These are phyloP conservation scores for Dicyrtoma fusca DNA, from an alignment of 2,888 invertebrate species.

Conservation along the genomic window DNA sequence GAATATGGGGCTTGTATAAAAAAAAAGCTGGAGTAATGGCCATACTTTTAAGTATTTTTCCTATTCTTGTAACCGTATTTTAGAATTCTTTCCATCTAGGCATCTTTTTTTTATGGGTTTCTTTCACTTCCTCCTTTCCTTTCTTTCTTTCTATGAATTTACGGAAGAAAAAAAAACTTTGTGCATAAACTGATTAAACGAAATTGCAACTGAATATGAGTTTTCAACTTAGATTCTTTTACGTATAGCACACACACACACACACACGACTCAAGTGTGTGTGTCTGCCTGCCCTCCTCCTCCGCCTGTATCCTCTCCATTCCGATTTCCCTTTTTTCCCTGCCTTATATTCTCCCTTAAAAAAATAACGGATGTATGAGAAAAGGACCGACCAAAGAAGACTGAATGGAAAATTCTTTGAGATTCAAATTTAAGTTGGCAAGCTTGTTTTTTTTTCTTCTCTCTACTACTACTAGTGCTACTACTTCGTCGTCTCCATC, in stretches of 20 bases:
- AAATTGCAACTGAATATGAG: constrained; percentile 33
- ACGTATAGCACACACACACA: no score
- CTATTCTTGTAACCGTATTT: neutral
- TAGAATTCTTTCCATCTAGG: no score
- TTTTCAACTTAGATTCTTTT: constrained; percentile 13
- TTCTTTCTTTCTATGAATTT: constrained; percentile 20
- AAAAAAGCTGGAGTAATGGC: constrained; percentile 27
- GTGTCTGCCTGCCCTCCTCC: neutral
- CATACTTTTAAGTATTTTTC: constrained; percentile 21
- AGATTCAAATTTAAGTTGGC: no score
- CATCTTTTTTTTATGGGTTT: neutral
- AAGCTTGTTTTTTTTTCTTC: no score
- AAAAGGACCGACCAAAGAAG: no score
- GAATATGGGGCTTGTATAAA: constrained; percentile 6
- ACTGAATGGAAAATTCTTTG: no score
- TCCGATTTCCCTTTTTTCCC: neutral
- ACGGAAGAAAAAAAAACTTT: constrained; percentile 22
- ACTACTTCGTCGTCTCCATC: no score
- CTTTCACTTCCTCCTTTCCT: neutral
- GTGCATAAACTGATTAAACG: constrained; percentile 36
- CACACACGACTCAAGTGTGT: neutral
- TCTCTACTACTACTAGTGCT: no score
- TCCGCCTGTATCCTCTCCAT: no score
- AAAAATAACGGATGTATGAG: no score
- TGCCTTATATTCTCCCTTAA: neutral